A percentile compares a stretch with the other conserved stretches of the same genome.
phyloP scores from a whole-genome alignment of 2,797 vertebrate species.

The Danio jaintianensis region DNA sequence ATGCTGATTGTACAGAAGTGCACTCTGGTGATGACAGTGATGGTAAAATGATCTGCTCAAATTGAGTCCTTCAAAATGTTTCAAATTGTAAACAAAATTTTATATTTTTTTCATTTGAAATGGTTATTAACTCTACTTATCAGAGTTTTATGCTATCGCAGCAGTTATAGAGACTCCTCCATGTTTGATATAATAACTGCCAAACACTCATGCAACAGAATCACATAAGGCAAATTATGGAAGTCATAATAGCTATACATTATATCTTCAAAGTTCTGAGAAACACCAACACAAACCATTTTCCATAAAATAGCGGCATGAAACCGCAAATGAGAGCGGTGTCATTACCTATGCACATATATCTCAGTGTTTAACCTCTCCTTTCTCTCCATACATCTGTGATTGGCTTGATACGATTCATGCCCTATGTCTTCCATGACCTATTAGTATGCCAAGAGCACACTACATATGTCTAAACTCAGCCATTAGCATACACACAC shows the following conservation, averaged over 20 bases:
- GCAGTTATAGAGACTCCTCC: no score
- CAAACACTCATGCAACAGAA: neutral
- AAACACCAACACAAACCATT: slow-evolving; percentile 13
- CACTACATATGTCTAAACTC: slow-evolving; percentile 47
- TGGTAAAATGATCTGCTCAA: no score
- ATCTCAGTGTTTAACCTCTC: slow-evolving; percentile 47
- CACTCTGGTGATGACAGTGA: no score
- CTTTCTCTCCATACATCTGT: slow-evolving; percentile 41
- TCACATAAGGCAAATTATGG: neutral
- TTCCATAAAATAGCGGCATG: slow-evolving; percentile 1
- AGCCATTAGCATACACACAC: slow-evolving; percentile 49
- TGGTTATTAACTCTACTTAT: no score
- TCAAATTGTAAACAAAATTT: no score
- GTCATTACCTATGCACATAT: slow-evolving; percentile 26
- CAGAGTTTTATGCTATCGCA: no score
- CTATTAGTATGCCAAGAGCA: slow-evolving; percentile 58
- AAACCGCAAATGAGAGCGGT: neutral
- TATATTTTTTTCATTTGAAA: no score
- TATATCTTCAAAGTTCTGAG: neutral
- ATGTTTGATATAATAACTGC: neutral
- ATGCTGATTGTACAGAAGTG: no score
- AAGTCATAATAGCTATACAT: neutral
- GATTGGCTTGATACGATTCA: slow-evolving; percentile 44
- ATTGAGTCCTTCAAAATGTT: no score
- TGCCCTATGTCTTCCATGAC: slow-evolving; percentile 49